These are phyloP conservation scores for Drosophila nikananu DNA, from an alignment of 1,140 invertebrate genomes.

Conservation along the genomic window DNA sequence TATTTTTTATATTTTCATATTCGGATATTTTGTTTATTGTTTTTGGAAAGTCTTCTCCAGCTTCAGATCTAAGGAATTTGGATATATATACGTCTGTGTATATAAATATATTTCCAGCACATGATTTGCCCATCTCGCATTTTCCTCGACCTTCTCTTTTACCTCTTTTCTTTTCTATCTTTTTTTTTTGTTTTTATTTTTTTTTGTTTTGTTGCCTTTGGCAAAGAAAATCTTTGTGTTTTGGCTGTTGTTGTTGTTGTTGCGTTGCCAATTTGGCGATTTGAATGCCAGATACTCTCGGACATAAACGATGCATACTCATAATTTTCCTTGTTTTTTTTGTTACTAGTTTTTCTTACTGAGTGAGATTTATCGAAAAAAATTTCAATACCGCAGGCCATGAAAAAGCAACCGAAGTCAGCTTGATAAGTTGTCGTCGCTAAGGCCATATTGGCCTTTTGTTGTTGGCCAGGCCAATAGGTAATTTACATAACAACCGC, in stretches of 20 bases:
- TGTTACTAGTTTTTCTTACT: constrained; percentile 19
- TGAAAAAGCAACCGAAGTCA: constrained; percentile 50
- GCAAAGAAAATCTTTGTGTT: constrained; percentile 52
- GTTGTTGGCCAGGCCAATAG: constrained; percentile 52
- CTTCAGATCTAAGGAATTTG: constrained; percentile 28
- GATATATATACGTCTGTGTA: background rate
- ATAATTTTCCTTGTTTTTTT: constrained; percentile 32
- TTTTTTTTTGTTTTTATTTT: background rate
- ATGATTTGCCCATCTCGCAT: constrained; percentile 29
- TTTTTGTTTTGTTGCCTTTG: constrained; percentile 24
- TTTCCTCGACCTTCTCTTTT: constrained; percentile 54
- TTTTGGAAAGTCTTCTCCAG: constrained; percentile 18
- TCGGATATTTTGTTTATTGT: constrained; percentile 30
- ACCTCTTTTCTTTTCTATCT: constrained; percentile 8
- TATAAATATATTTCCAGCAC: constrained; percentile 3
- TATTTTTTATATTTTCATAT: background rate
- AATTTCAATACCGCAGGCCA: constrained; percentile 53
- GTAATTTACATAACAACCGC: constrained; percentile 72
- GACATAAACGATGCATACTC: constrained; percentile 61
- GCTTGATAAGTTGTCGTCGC: constrained; percentile 59
- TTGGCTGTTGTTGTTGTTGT: constrained; percentile 10
- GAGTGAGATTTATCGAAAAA: constrained; percentile 63
- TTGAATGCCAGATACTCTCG: constrained; percentile 68
- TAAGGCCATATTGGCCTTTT: constrained; percentile 29
- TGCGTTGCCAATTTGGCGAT: constrained; percentile 67